phyloP scores from a whole-genome alignment of 2,113 vertebrate genomes.

The Xenopus tropicalis region UCB_Xtro_10.0 CM004448.2:66792501-66793000 shows the following conservation, averaged over 20 bases:
- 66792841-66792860: constrained; percentile 2
- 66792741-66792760: neutral
- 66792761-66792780: neutral
- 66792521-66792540: neutral
- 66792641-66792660: constrained; percentile 4
- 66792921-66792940: too few relatives aligned
- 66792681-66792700: constrained; percentile 6
- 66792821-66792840: neutral
- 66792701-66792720: constrained; percentile 1
- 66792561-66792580: neutral
- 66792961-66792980: too few relatives aligned
- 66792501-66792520: neutral
- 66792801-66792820: neutral
- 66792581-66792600: neutral
- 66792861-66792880: neutral
- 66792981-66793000: too few relatives aligned
- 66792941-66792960: too few relatives aligned
- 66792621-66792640: constrained; percentile 1
- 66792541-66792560: neutral
- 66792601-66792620: constrained; percentile 9
- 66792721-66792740: neutral
- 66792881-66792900: too few relatives aligned
- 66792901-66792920: too few relatives aligned
- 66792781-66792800: constrained; percentile 5
- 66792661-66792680: constrained; percentile 2